Evolutionary conservation across 2,797 vertebrate species (phyloP).

Genomic region (Apogon talboti): DNA sequence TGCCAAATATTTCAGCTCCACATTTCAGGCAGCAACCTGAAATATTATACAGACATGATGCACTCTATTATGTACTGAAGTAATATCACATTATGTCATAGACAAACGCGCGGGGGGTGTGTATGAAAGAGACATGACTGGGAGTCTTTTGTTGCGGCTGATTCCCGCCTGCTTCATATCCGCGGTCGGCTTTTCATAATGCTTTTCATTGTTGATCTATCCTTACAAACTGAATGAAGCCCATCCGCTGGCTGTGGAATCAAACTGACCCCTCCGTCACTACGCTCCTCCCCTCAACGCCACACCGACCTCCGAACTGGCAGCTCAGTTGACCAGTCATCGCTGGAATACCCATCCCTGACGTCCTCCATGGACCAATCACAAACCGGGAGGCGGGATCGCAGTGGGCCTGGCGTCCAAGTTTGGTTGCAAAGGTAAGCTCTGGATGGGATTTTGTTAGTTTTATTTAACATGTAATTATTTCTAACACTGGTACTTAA

Average conservation of each 20-base stretch:
- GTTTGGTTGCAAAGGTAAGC: constrained; percentile 81
- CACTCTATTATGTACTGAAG: constrained; percentile 13
- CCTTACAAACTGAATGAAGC: constrained; percentile 26
- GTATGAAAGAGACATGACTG: background rate
- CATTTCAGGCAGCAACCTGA: too few species aligned
- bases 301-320: constrained; percentile 57
- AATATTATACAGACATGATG: background rate
- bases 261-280: constrained; percentile 54
- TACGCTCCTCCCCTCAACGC: constrained; percentile 60
- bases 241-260: constrained; percentile 66
- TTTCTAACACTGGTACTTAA: constrained; percentile 28
- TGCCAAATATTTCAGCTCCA: too few species aligned
- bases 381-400: constrained; percentile 40
- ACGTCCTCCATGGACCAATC: constrained; percentile 52
- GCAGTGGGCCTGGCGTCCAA: constrained; percentile 73
- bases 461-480: constrained; percentile 71
- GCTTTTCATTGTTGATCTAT: constrained; percentile 33
- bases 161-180: constrained; percentile 30
- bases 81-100: background rate
- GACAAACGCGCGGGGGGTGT: background rate
- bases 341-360: background rate
- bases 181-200: constrained; percentile 12
- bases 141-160: constrained; percentile 14
- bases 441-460: constrained; percentile 74
- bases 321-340: constrained; percentile 56